Conservation (phyloP, 2,888 invertebrate species). For the Disparrhopalites patrizii region DNA sequence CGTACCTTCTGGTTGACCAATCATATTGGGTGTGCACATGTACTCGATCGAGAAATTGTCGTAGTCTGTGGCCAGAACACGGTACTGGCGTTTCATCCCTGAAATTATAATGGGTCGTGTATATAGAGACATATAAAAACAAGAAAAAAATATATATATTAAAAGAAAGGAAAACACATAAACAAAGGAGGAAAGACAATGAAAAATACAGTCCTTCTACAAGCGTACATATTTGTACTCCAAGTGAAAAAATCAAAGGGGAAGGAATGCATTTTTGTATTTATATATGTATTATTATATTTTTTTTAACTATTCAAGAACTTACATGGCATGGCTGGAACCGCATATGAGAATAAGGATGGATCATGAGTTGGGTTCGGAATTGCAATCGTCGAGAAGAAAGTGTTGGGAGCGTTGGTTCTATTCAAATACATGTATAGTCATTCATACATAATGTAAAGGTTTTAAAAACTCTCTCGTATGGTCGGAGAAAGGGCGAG, state of each 20-base stretch:
- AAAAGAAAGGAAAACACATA: too few species aligned
- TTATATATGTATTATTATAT: too few species aligned
- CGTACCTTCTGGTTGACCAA: constrained; percentile 45
- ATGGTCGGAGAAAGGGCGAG: neutral
- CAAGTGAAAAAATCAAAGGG: too few species aligned
- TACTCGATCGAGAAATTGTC: constrained; percentile 50
- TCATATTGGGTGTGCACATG: constrained; percentile 49
- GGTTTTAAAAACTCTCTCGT: too few species aligned
- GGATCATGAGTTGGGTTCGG: constrained; percentile 34
- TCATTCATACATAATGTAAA: too few species aligned
- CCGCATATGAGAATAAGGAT: constrained; percentile 32
- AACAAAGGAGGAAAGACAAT: too few species aligned
- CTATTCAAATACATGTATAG: constrained; percentile 8
- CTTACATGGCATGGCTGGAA: constrained; percentile 40
- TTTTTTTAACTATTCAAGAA: neutral
- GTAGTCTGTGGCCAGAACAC: constrained; percentile 49
- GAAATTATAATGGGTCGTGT: neutral
- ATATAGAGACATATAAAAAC: too few species aligned
- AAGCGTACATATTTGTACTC: too few species aligned
- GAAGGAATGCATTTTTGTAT: neutral
- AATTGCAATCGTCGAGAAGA: constrained; percentile 31
- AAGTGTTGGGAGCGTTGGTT: constrained; percentile 35
- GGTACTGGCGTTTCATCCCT: constrained; percentile 49
- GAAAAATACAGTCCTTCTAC: too few species aligned
- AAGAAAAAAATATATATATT: too few species aligned